Evolutionary conservation across 2,113 vertebrate species (phyloP), one percentile per base, ranked within the genome.

Genomic region (Myrmophylax atrothorax): DNA sequence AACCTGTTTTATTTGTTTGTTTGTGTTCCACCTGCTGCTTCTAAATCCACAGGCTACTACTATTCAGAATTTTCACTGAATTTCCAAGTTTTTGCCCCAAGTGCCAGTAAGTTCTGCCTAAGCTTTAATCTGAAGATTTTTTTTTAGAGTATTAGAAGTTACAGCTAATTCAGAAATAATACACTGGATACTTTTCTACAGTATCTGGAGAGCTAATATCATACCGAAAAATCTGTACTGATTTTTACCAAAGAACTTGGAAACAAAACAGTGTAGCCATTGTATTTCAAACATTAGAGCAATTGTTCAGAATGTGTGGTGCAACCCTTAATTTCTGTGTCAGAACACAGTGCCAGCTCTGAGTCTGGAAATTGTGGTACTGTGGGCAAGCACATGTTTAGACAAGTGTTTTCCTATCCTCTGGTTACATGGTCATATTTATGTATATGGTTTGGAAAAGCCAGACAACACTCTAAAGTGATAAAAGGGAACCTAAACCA

Each of bases 221-320:
- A 5, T 88, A 95, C 74, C 8, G 88, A 77, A 85, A 92, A 88
- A 58, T 33, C 58, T 68, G 29, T 72, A 82, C 52, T 64, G 72
- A 87, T 90, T 94, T 96, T 95, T 92, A 67, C 75, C 85, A 69
- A 82, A 95, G 62, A 93, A 84, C 75, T 72, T 96, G 84, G 92
- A 96, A 91, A 95, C 92, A 93, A 96, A 96, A 97, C 85, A 97
- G 69, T 87, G 83, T 78, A 79, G 44, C 53, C 82, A 94, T 96
- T 97, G 92, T 96, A 82, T 93, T 96, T 89, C 66, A 93, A 90
- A 96, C 93, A 94, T 97, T 96, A 93, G 87, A 90, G 82, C 90
- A 93, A 96, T 94, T 96, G 96, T 95, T 96, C 77, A 52, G 70
- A 89, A 83, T 23, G 46, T 84, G 75, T 93, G 94, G 89, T 87